phyloP scores from a whole-genome alignment of 2,888 invertebrate species.

The Eristalinus sepulchralis region DNA sequence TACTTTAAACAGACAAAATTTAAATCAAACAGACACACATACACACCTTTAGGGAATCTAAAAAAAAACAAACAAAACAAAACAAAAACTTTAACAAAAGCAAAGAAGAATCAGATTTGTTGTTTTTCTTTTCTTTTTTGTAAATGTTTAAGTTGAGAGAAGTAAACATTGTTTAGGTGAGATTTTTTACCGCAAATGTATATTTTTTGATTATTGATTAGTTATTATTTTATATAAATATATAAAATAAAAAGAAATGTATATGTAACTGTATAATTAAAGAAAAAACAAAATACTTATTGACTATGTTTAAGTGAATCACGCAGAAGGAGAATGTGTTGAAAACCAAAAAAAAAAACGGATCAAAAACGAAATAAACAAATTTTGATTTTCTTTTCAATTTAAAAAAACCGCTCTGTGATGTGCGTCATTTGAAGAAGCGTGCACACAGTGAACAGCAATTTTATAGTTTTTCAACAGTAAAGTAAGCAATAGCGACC shows the following conservation, averaged over 20 bases:
- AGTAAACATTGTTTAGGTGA: constrained; percentile 42
- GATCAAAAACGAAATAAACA: background rate
- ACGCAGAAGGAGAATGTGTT: constrained; percentile 12
- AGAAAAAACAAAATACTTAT: constrained; percentile 41
- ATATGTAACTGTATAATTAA: constrained; percentile 62
- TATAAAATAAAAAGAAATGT: constrained; percentile 23
- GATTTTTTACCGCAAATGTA: constrained; percentile 50
- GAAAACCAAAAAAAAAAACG: background rate
- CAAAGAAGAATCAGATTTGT: constrained; percentile 32
- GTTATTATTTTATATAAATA: constrained; percentile 31
- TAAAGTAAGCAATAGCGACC: too few relatives aligned
- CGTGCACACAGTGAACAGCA: background rate
- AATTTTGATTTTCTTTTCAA: constrained; percentile 14
- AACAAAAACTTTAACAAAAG: constrained; percentile 5
- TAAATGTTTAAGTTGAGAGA: constrained; percentile 45
- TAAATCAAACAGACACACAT: constrained; percentile 58
- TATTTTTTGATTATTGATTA: constrained; percentile 63
- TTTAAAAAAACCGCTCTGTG: background rate
- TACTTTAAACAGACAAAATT: constrained; percentile 54
- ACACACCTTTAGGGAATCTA: constrained; percentile 61
- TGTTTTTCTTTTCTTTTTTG: too few relatives aligned
- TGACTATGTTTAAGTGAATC: constrained; percentile 53
- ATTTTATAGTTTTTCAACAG: too few relatives aligned
- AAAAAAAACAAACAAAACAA: too few relatives aligned
- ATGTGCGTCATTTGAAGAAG: background rate